A percentile compares a stretch with the other conserved stretches of the same genome.
Evolutionary conservation across 2,113 vertebrate species (phyloP).

Genomic region (Myocastor coypus): DNA sequence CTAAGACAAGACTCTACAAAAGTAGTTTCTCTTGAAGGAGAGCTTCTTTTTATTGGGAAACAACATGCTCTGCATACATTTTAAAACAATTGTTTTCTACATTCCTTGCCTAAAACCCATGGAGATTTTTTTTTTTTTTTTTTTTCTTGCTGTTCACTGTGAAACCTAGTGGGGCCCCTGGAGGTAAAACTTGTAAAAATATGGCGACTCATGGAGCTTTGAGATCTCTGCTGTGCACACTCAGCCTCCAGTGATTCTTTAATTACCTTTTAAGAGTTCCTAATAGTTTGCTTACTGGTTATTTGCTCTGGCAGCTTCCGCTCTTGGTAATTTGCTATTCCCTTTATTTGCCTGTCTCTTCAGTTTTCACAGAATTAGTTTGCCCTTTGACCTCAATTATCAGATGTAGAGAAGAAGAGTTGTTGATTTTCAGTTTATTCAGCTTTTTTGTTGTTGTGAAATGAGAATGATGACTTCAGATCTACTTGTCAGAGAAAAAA

Average conservation of each 20-base stretch:
- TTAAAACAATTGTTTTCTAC: background rate
- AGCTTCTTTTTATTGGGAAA: background rate
- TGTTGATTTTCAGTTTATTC: slow-evolving; percentile 37
- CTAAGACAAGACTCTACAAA: background rate
- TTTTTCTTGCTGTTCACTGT: background rate
- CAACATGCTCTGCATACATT: background rate
- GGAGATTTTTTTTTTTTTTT: no score
- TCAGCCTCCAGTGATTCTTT: background rate
- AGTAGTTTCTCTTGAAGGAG: background rate
- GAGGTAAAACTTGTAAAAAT: background rate
- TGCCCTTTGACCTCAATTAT: slow-evolving; percentile 25
- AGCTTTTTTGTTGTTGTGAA: background rate
- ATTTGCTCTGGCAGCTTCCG: background rate
- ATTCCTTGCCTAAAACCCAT: background rate
- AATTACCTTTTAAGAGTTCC: background rate
- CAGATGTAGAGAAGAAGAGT: background rate
- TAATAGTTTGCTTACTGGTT: background rate
- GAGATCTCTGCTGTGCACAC: background rate
- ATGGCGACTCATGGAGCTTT: background rate
- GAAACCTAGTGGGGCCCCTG: background rate
- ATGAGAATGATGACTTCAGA: background rate
- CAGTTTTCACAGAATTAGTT: slow-evolving; percentile 20
- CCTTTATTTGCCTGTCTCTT: slow-evolving; percentile 25
- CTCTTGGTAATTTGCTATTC: background rate
- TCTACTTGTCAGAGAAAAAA: background rate